Evolutionary conservation across 2,888 invertebrate species (phyloP), one percentile per base, ranked within the genome.

Genomic region (Drosophila melanosoma): DNA sequence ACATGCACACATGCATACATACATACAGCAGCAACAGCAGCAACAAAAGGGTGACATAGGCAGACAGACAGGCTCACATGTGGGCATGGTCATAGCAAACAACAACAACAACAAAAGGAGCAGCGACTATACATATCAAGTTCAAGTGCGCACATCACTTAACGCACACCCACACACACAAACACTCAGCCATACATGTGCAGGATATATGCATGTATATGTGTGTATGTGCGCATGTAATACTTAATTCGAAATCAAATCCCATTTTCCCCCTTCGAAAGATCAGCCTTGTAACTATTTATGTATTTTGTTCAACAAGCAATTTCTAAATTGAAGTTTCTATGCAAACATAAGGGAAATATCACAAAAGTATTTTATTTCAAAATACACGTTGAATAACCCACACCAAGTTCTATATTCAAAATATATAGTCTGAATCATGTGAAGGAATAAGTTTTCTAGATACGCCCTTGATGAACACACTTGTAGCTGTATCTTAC

Each of bases 91-190:
- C 17, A 49, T 33, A 36, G 20, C 52, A 49, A 58, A 45, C 45
- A 57, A 23, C 53, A 53, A 26, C 65, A 66, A 38, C 38, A 38
- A 42, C 53, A 40, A 26, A 57, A 49, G 45, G 12, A 45, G 38
- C 54, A 57, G 32, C 49, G 36, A 65, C 56, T 61, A 42, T 65
- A 56, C 68, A 69, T 76, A 80, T 73, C 76, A 76, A 79, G 81
- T 79, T 79, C 79, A 79, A 80, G 79, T 74, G 68, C 79, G 62
- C 66, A 66, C 59, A 29, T 15, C 62, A 64, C 64, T 65, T 65
- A 42, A 40, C 40, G 65, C 66, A 66, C 51, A 32, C 40, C 29
- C 32, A 35, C 66, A 66, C 51, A 32, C 40, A 35, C 32, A 35
- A 29, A 54, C 42, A 53, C 56, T 48, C 4, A 59, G 42, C 15